Evolutionary conservation across 2,888 invertebrate species (phyloP).

Genomic region (Pharmacophagus antenor): DNA sequence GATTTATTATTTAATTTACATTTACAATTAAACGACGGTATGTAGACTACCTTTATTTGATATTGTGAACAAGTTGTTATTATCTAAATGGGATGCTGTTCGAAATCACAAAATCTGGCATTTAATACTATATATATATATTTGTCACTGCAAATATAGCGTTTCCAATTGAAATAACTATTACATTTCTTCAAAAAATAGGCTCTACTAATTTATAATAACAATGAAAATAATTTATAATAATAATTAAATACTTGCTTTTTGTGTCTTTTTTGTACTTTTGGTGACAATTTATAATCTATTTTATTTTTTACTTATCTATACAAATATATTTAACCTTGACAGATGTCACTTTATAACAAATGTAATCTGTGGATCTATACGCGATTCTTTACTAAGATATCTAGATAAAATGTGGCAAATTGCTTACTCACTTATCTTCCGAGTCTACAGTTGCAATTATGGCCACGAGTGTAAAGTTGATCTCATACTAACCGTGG

Average conservation of each 20-base stretch:
- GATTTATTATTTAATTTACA: not conserved
- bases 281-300: not conserved
- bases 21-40: not conserved
- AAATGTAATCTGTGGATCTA: slow-evolving; percentile 26
- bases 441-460: slow-evolving; percentile 57
- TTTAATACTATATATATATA: no score
- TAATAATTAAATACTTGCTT: no score
- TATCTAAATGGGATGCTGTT: no score
- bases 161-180: no score
- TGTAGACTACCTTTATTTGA: not conserved
- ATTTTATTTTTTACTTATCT: slow-evolving; percentile 10
- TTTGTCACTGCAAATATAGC: no score
- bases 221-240: no score
- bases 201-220: no score
- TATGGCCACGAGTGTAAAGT: slow-evolving; percentile 69
- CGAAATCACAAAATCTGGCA: no score
- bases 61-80: no score
- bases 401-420: slow-evolving; percentile 66
- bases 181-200: no score
- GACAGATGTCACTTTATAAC: slow-evolving; percentile 34
- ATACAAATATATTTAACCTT: slow-evolving; percentile 16
- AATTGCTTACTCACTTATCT: slow-evolving; percentile 71
- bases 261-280: no score
- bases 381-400: slow-evolving; percentile 23
- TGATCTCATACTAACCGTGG: slow-evolving; percentile 65